Conservation (phyloP, 2,113 vertebrate genomes). For the Erythrocercus mccallii region DNA sequence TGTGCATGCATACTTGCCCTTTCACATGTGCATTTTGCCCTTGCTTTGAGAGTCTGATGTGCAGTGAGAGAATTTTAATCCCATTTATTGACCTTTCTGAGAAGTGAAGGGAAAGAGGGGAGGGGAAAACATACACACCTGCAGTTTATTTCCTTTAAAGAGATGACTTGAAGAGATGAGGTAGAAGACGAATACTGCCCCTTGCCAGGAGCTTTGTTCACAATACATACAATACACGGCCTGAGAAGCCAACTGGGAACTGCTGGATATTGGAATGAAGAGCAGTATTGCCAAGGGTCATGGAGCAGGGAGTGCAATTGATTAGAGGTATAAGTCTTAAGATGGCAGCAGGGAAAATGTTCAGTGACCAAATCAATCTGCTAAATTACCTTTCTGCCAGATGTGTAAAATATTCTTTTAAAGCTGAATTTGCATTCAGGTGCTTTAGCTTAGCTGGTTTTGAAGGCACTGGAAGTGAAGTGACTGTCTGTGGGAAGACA, state of each 20-base stretch:
- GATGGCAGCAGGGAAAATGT: slow-evolving; percentile 34
- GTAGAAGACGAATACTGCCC: slow-evolving; percentile 52
- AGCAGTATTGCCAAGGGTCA: slow-evolving; percentile 31
- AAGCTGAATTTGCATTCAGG: not conserved
- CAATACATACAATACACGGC: not conserved
- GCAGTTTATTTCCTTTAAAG: slow-evolving; percentile 68
- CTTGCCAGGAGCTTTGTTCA: slow-evolving; percentile 60
- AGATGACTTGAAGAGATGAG: slow-evolving; percentile 53
- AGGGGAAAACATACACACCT: slow-evolving; percentile 50
- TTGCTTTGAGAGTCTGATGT: not conserved
- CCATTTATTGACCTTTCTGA: slow-evolving; percentile 57
- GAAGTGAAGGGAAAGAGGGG: slow-evolving; percentile 38
- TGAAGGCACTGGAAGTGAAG: not conserved
- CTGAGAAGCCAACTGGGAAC: slow-evolving; percentile 40
- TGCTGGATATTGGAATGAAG: slow-evolving; percentile 48
- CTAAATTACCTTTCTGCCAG: slow-evolving; percentile 1
- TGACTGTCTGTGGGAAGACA: not conserved
- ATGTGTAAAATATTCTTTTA: not conserved
- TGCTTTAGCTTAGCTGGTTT: not conserved
- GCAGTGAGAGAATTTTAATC: slow-evolving; percentile 63
- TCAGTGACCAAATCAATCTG: slow-evolving; percentile 35
- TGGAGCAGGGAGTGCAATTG: slow-evolving; percentile 22
- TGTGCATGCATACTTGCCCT: not conserved
- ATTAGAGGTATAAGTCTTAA: slow-evolving; percentile 51
- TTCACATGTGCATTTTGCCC: not conserved